Conservation (phyloP, 2,113 vertebrate species). For the Epinephelus lanceolatus region DNA sequence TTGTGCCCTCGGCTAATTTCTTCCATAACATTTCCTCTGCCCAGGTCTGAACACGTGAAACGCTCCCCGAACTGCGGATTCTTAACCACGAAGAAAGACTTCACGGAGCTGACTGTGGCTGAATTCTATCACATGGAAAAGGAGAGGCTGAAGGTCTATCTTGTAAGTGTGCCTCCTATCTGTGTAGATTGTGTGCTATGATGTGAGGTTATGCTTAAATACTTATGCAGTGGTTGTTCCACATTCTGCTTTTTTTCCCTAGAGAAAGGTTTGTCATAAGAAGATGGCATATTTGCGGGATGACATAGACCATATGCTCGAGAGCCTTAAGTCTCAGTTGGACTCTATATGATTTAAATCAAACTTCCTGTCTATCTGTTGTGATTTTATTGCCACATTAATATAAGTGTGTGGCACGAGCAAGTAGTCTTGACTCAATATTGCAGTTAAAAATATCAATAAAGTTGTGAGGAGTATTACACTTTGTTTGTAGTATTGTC, state of each 20-base stretch:
- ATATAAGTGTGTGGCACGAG: background rate
- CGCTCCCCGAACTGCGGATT: conserved; percentile 83
- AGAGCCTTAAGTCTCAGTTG: conserved; percentile 63
- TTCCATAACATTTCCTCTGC: background rate
- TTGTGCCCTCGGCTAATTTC: background rate
- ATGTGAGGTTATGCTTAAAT: background rate
- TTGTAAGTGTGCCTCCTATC: conserved; percentile 75
- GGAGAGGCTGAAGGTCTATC: conserved; percentile 82
- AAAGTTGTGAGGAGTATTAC: conserved; percentile 12
- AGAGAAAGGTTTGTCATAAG: conserved; percentile 80
- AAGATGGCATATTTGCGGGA: conserved; percentile 80
- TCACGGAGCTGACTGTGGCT: conserved; percentile 83
- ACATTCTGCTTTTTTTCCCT: background rate
- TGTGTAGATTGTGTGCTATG: background rate
- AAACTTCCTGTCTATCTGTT: background rate
- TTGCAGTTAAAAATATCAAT: conserved; percentile 27
- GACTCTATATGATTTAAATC: conserved; percentile 20
- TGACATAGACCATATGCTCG: conserved; percentile 62
- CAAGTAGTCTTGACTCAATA: background rate
- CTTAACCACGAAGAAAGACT: conserved; percentile 77
- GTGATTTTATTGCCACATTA: background rate
- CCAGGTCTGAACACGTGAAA: conserved; percentile 84
- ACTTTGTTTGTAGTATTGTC: conserved; percentile 34
- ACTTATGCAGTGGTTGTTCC: background rate
- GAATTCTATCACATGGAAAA: conserved; percentile 85